Evolutionary conservation across 2,888 invertebrate species (phyloP).

Genomic region (Xestia c-nigrum): DNA sequence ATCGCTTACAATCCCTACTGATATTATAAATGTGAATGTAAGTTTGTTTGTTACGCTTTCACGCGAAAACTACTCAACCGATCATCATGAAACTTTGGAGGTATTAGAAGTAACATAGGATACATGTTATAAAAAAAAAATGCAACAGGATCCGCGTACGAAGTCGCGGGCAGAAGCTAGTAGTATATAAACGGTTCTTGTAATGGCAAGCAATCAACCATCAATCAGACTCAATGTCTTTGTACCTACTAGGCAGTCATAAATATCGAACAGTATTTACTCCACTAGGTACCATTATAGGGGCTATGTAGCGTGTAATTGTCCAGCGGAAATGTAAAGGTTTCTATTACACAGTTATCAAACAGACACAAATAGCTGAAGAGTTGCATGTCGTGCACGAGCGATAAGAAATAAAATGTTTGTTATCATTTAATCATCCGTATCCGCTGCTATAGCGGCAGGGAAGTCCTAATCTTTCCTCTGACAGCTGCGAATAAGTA

Average conservation of each 20-base stretch:
- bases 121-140: no score
- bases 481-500: slow-evolving; percentile 40
- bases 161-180: no score
- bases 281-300: slow-evolving; percentile 36
- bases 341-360: slow-evolving; percentile 64
- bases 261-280: slow-evolving; percentile 45
- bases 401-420: slow-evolving; percentile 66
- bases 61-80: no score
- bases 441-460: slow-evolving; percentile 54
- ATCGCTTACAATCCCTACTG: slow-evolving; percentile 44
- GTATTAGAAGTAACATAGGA: no score
- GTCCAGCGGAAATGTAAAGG: slow-evolving; percentile 59
- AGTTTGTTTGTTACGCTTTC: no score
- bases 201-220: slow-evolving; percentile 42
- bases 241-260: slow-evolving; percentile 37
- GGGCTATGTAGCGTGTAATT: slow-evolving; percentile 55
- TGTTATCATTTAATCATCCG: slow-evolving; percentile 67
- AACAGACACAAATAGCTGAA: slow-evolving; percentile 56
- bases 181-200: slow-evolving; percentile 40
- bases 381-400: slow-evolving; percentile 59
- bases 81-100: no score
- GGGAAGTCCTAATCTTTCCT: slow-evolving; percentile 50
- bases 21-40: no score
- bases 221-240: slow-evolving; percentile 33
- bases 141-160: no score